Conservation (phyloP, 1,140 invertebrate genomes). For the Varroa destructor region DNA sequence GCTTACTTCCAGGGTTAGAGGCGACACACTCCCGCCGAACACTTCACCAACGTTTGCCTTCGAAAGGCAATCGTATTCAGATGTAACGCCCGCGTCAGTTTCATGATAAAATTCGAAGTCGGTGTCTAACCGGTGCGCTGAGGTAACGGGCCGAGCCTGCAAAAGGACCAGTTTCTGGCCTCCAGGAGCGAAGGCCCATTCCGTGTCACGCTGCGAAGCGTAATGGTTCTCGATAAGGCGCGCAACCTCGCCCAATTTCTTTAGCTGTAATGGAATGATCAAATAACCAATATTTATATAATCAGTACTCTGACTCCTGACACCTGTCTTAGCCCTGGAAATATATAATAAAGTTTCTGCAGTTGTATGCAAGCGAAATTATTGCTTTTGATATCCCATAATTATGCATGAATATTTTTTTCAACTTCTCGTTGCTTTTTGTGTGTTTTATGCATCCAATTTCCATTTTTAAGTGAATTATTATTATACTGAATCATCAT, state of each 20-base stretch:
- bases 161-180: conserved; percentile 9
- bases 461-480: too few relatives aligned
- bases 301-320: too few relatives aligned
- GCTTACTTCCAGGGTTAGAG: neutral
- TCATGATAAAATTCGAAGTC: conserved; percentile 24
- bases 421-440: too few relatives aligned
- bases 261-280: neutral
- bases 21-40: conserved; percentile 11
- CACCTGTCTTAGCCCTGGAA: too few relatives aligned
- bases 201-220: conserved; percentile 22
- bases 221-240: neutral
- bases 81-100: neutral
- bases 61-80: conserved; percentile 25
- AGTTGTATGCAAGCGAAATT: too few relatives aligned
- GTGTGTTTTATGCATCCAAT: too few relatives aligned
- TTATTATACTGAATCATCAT: too few relatives aligned
- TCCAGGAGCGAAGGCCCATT: conserved; percentile 17
- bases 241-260: neutral
- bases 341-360: too few relatives aligned
- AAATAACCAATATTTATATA: too few relatives aligned
- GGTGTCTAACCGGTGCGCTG: neutral
- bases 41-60: conserved; percentile 22
- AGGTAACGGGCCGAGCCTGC: conserved; percentile 13
- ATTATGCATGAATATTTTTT: too few relatives aligned
- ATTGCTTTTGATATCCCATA: too few relatives aligned